A percentile compares a stretch with the other conserved stretches of the same genome.
Conservation (phyloP, 2,113 vertebrate species). For the Gallinago jamesoni region DNA sequence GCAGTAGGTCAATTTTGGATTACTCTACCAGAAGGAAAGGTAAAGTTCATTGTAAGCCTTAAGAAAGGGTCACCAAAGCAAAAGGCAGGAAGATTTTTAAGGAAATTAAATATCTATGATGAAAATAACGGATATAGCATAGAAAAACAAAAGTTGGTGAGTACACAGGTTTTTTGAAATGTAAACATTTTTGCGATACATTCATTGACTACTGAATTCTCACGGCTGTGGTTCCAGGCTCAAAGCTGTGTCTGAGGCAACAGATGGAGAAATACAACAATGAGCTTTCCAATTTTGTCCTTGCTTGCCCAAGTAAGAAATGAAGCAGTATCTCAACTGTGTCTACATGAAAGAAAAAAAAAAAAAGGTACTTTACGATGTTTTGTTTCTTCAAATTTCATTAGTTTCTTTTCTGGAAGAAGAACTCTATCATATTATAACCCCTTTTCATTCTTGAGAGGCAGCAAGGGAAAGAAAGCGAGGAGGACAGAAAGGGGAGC, state of each 20-base stretch:
- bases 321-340: background rate
- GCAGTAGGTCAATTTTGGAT: background rate
- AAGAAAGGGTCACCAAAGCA: background rate
- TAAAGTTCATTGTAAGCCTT: background rate
- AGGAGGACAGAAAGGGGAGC: background rate
- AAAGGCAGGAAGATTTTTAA: background rate
- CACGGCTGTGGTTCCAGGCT: background rate
- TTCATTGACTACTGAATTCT: background rate
- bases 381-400: background rate
- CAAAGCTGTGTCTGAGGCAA: background rate
- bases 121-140: background rate
- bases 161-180: fast-evolving
- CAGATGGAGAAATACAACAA: background rate
- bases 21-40: background rate
- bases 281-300: background rate
- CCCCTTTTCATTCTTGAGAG: background rate
- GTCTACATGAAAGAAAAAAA: background rate
- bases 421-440: background rate
- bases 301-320: background rate
- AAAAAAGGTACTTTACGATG: background rate
- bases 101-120: background rate
- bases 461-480: background rate
- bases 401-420: background rate
- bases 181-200: background rate
- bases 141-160: background rate